A percentile compares a stretch with the other conserved stretches of the same genome.
Conservation (phyloP, 2,888 invertebrate species). For the Pegoplata infirma region DNA sequence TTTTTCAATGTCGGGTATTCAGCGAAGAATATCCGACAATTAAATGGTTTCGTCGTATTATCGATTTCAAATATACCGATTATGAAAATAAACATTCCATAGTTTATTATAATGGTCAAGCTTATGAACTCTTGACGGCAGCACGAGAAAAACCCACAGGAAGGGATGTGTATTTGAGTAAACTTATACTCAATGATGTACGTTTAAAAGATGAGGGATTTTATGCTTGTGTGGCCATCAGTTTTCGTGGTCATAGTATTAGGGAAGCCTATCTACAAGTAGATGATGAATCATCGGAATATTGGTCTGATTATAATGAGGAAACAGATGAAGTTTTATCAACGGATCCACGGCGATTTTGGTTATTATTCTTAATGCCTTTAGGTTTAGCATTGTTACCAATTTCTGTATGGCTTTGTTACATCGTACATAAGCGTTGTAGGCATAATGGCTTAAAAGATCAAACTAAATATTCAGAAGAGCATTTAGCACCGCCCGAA, state of each 20-base stretch:
- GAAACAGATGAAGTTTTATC: slow-evolving; percentile 62
- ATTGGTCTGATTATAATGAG: slow-evolving; percentile 70
- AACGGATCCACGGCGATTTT: slow-evolving; percentile 70
- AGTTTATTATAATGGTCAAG: slow-evolving; percentile 73
- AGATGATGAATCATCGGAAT: slow-evolving; percentile 71
- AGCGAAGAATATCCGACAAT: slow-evolving; percentile 75
- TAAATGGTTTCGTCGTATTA: slow-evolving; percentile 74
- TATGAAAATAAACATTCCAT: slow-evolving; percentile 69
- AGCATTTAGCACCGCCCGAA: slow-evolving; percentile 65
- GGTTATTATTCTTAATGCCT: slow-evolving; percentile 75
- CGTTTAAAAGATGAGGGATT: slow-evolving; percentile 71
- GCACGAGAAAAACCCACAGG: slow-evolving; percentile 72
- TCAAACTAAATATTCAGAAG: slow-evolving; percentile 67
- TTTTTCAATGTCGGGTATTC: slow-evolving; percentile 75
- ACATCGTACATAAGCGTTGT: slow-evolving; percentile 69
- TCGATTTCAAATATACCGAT: slow-evolving; percentile 47
- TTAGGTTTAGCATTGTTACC: slow-evolving; percentile 74
- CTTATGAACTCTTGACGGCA: slow-evolving; percentile 72
- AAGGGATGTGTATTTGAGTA: slow-evolving; percentile 75
- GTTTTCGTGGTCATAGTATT: slow-evolving; percentile 74
- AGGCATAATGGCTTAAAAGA: slow-evolving; percentile 20
- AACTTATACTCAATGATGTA: slow-evolving; percentile 73
- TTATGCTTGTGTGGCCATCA: slow-evolving; percentile 77
- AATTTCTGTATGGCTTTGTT: slow-evolving; percentile 74
- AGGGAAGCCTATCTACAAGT: slow-evolving; percentile 74